Conservation (phyloP, 1,140 invertebrate species). For the Cotesia vestalis region DNA sequence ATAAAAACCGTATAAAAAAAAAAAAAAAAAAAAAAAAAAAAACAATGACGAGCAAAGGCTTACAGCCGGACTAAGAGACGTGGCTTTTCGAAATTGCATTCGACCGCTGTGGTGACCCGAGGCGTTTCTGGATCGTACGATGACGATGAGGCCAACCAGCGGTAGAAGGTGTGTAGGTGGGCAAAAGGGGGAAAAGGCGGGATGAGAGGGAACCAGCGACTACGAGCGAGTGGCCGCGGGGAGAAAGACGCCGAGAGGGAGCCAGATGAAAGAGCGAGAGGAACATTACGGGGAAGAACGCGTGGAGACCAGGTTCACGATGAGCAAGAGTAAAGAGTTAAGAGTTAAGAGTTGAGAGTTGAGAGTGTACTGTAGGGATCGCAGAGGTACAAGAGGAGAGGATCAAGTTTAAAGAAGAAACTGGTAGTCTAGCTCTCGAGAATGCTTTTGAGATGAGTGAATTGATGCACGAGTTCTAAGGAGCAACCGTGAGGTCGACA, state of each 20-base stretch:
- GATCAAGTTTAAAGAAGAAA: conserved; percentile 28
- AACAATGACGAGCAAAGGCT: conserved; percentile 1
- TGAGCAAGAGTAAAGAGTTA: conserved; percentile 4
- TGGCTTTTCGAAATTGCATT: conserved; percentile 41
- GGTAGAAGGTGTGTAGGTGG: conserved; percentile 20
- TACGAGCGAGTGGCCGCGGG: conserved; percentile 13
- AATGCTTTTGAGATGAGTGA: conserved; percentile 1
- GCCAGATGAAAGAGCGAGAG: conserved; percentile 7
- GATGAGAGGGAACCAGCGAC: conserved; percentile 19
- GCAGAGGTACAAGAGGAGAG: conserved; percentile 33
- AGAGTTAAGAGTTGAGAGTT: neutral
- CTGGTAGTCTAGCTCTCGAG: conserved; percentile 19
- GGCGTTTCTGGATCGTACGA: conserved; percentile 62
- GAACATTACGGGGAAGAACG: conserved; percentile 11
- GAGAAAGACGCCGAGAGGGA: conserved; percentile 14
- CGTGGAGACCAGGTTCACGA: conserved; percentile 24
- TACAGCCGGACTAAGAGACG: neutral
- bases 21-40: conserved; percentile 7
- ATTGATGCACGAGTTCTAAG: neutral
- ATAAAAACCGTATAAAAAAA: neutral
- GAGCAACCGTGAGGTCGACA: too few species aligned
- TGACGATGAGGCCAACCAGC: conserved; percentile 47
- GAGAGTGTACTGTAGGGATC: too few species aligned
- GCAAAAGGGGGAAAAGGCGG: neutral
- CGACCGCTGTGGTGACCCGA: conserved; percentile 40